Conservation (phyloP, 2,113 vertebrate species). For the Recurvirostra avosetta region DNA sequence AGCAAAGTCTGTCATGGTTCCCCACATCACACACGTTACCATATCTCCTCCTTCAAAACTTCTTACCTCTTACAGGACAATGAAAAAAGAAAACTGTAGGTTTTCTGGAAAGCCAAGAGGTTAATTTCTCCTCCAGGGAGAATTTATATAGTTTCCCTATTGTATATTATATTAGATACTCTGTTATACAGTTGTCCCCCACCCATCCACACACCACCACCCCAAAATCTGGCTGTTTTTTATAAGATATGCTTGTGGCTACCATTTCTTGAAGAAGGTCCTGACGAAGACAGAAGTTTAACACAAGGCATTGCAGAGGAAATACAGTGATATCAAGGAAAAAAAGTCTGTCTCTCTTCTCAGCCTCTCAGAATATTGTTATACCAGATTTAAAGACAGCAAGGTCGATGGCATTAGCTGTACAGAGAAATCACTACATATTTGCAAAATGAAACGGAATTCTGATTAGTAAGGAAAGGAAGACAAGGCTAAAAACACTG, state of each 20-base stretch:
- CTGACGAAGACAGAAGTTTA: background rate
- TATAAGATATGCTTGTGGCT: background rate
- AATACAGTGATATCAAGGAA: background rate
- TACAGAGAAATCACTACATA: background rate
- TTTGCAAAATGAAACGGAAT: constrained; percentile 15
- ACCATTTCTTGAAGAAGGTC: background rate
- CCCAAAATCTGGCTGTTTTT: background rate
- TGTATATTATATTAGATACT: background rate
- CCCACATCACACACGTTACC: background rate
- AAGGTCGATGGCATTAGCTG: background rate
- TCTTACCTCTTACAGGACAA: background rate
- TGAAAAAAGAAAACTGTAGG: background rate
- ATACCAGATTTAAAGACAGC: background rate
- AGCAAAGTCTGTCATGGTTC: background rate
- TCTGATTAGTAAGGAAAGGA: background rate
- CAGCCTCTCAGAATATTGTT: background rate
- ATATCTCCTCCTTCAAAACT: background rate
- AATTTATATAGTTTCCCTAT: background rate
- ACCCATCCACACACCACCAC: background rate
- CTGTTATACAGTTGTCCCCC: background rate
- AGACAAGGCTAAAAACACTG: background rate
- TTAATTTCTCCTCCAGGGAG: background rate
- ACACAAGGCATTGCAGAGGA: background rate
- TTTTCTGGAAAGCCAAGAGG: background rate
- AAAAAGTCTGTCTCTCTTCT: background rate